These are phyloP conservation scores for Auanema freiburgensis DNA, from an alignment of 2,888 invertebrate genomes.

Conservation along the genomic window DNA sequence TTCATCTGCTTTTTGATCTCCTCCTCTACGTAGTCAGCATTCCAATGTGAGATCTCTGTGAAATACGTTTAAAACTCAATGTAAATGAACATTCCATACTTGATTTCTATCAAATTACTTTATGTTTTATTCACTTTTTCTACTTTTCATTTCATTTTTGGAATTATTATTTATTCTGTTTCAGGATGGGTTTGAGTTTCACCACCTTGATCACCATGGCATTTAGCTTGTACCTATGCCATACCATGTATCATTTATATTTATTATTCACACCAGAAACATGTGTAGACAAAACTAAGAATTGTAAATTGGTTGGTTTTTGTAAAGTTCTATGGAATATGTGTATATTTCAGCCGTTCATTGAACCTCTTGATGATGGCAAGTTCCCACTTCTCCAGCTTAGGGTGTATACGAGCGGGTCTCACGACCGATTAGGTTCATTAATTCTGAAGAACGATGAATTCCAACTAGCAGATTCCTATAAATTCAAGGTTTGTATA, in stretches of 20 bases:
- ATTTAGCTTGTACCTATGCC: constrained; percentile 67
- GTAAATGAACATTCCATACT: too few relatives aligned
- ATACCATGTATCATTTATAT: constrained; percentile 68
- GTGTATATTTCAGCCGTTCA: constrained; percentile 31
- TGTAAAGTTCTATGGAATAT: background rate
- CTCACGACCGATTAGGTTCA: constrained; percentile 25
- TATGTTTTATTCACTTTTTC: background rate
- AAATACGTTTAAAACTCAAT: too few relatives aligned
- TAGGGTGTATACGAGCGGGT: constrained; percentile 41
- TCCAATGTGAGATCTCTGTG: too few relatives aligned
- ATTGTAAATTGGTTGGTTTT: constrained; percentile 30
- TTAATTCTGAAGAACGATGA: constrained; percentile 27
- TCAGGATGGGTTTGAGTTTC: constrained; percentile 34
- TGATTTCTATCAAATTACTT: too few relatives aligned
- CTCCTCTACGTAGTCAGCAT: background rate
- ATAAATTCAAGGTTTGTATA: constrained; percentile 14
- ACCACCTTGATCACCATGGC: constrained; percentile 62
- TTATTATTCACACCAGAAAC: constrained; percentile 65
- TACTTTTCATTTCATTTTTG: background rate
- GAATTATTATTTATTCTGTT: constrained; percentile 1
- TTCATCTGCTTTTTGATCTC: constrained; percentile 20
- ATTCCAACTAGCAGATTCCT: constrained; percentile 28
- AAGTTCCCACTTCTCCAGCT: constrained; percentile 48
- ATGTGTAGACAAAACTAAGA: constrained; percentile 20
- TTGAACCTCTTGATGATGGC: constrained; percentile 28